Conservation (phyloP, 1,140 invertebrate species). For the Pseudomyrmex concolor region DNA sequence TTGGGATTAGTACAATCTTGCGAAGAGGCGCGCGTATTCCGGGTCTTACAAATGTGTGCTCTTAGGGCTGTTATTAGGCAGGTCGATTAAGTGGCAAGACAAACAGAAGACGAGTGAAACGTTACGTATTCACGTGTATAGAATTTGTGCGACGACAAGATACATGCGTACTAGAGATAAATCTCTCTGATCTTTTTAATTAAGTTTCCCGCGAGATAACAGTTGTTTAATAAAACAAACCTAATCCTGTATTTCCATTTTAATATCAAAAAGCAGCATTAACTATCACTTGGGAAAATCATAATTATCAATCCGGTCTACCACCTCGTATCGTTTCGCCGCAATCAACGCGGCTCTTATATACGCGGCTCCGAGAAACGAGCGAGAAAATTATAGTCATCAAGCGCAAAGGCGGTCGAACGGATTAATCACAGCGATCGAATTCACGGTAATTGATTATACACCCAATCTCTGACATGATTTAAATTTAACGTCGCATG, state of each 20-base stretch:
- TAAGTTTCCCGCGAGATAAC: not conserved
- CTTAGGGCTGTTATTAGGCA: slow-evolving; percentile 63
- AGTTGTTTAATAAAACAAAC: not conserved
- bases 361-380: not conserved
- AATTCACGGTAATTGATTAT: slow-evolving; percentile 54
- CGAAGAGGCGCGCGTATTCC: slow-evolving; percentile 11
- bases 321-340: slow-evolving; percentile 42
- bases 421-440: slow-evolving; percentile 64
- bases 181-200: no score
- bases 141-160: no score
- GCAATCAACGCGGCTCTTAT: slow-evolving; percentile 30
- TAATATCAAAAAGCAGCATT: slow-evolving; percentile 41
- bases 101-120: not conserved
- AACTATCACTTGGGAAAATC: slow-evolving; percentile 62
- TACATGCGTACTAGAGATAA: no score
- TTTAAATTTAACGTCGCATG: slow-evolving; percentile 29
- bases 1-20: slow-evolving; percentile 52
- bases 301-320: slow-evolving; percentile 66
- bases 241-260: slow-evolving; percentile 8
- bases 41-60: slow-evolving; percentile 22
- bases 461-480: slow-evolving; percentile 1
- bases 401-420: slow-evolving; percentile 56
- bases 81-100: slow-evolving; percentile 28
- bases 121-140: not conserved
- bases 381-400: slow-evolving; percentile 72